Evolutionary conservation across 2,888 invertebrate species (phyloP), one percentile per base, ranked within the genome.

Genomic region (Oligia fasciuncula): DNA sequence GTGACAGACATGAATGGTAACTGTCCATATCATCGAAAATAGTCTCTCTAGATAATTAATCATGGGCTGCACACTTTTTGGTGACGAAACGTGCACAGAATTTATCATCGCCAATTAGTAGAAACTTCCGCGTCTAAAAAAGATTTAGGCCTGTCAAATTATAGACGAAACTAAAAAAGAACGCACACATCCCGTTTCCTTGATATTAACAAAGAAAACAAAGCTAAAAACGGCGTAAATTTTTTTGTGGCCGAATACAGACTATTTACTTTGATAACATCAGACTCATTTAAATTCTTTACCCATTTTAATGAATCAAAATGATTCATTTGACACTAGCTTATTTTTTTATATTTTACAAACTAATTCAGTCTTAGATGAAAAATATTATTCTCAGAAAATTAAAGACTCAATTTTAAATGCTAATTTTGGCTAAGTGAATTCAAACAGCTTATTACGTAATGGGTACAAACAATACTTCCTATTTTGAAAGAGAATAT

Each of bases 21-120:
- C 84, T 40, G 77, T 75, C 73, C 70, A 79, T 81, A 65, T 73
- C 73, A 73, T 82, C 81, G 79, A 83, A 88, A 86, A 85, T 66
- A 66, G 82, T 76, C 69, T 65, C 65, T 73, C 19, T 40, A 17
- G 29, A 13, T 73, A 71, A 90, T 90, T 80, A 83, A 89, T 90
- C 90, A 89, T 76, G 74, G 73, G 68, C 72, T 83, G 71, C 81
- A 83, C 79, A 80, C 68, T 88, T 90, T 90, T 91, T 81, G 80
- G 88, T 90, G 90, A 89, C 82, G 91, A 91, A 91, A 92, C 90
- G 89, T 92, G 90, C 90, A 91, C 76, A 85, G 84, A 92, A 94
- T 94, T 94, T 93, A 94, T 95, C 93, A 92, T 93, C 90, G 92
- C 93, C 93, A 95, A 96, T 95, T 95, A 95, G 93, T 79, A 76